Evolutionary conservation across 2,113 vertebrate species (phyloP).

Genomic region (Sterrhoptilus dennistouni): DNA sequence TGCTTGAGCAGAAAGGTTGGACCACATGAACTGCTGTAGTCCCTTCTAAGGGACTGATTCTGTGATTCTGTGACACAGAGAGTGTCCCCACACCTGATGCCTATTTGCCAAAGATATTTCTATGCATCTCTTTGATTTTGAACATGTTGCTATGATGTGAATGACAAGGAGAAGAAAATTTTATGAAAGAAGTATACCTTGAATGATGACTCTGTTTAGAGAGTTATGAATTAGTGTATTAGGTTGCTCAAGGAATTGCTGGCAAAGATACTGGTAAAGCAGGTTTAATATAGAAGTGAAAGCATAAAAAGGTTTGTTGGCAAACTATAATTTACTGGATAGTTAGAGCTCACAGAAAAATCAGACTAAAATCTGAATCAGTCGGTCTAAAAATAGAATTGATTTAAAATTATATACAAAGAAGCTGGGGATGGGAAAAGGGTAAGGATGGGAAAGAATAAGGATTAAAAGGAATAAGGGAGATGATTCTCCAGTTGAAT

Average conservation of each 20-base stretch:
- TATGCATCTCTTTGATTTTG: not conserved
- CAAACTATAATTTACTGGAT: not conserved
- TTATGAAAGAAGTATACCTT: not conserved
- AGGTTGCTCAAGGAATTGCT: not conserved
- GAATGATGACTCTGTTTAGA: not conserved
- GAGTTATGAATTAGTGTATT: not conserved
- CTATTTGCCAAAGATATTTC: not conserved
- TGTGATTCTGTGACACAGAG: not conserved
- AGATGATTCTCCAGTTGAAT: not conserved
- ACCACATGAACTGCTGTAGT: not conserved
- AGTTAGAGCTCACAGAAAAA: not conserved
- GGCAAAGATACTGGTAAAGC: not conserved
- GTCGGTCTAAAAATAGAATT: not conserved
- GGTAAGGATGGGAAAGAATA: not conserved
- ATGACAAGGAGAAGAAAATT: not conserved
- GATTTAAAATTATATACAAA: not conserved
- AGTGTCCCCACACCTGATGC: not conserved
- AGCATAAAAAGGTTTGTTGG: rapidly evolving
- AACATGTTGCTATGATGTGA: not conserved
- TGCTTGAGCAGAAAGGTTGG: not conserved
- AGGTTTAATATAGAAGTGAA: not conserved
- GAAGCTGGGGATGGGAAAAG: not conserved
- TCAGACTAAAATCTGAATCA: not conserved
- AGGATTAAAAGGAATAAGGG: not conserved
- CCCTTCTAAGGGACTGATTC: not conserved